Conservation (phyloP, 2,888 invertebrate species). For the Ceriagrion tenellum region DNA sequence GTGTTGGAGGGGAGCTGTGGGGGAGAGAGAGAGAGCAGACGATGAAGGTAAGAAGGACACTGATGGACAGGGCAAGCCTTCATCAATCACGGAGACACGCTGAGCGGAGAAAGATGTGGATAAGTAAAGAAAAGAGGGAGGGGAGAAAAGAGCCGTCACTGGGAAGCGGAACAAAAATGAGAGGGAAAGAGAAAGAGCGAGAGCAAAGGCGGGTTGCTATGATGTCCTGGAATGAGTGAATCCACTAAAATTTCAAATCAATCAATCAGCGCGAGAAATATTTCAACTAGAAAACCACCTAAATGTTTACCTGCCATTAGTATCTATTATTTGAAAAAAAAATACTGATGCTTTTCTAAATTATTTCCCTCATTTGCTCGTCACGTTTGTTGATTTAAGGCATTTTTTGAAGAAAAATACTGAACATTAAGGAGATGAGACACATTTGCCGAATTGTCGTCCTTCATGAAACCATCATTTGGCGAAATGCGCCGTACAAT, state of each 20-base stretch:
- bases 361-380: no score
- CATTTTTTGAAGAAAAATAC: no score
- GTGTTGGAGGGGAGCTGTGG: background rate
- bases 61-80: constrained; percentile 64
- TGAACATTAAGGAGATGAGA: no score
- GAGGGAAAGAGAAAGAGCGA: background rate
- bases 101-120: background rate
- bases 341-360: no score
- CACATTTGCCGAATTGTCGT: no score
- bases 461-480: no score
- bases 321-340: no score
- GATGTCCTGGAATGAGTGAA: background rate
- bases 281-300: no score
- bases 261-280: no score
- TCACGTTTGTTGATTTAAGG: no score
- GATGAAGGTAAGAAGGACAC: constrained; percentile 63
- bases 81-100: constrained; percentile 62
- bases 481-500: no score
- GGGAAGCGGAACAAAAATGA: background rate
- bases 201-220: background rate
- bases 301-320: no score
- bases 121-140: background rate
- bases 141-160: background rate
- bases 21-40: background rate
- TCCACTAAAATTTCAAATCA: background rate